Base-by-base conservation (phyloP, 1,140 invertebrate species). In the Theocolax elegans region DNA sequence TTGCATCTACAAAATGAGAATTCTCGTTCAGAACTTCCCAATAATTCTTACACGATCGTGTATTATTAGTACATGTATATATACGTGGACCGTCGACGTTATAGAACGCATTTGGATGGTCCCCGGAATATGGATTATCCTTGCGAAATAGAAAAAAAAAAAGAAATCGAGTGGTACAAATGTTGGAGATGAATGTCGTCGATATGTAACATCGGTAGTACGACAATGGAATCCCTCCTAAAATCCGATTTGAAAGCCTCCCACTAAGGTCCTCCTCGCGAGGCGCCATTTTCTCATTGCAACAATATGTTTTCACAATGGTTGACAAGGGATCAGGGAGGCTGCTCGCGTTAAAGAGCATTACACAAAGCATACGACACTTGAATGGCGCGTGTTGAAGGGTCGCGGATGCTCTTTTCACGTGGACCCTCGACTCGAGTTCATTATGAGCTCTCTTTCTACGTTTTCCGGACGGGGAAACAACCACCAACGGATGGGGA, bases 301-400 rank as follows among this genome's bases (percentile, higher is more conserved):
- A 8, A 60, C 66, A 59, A 68, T 68, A 27, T 60, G 15, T 62
- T 49, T 59, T 59, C 44, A 42, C 29, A 13, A 21, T 25, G 25
- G 54, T 10, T 19, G 27, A 66, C 64, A 35, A 54, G 64, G 64
- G 64, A 46, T 66, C 44, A 23, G 25, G 35, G 19, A 40, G 54
- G 31, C 46, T 46, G 58, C 29, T 29, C 53, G 80, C 75, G 82
- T 83, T 85, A 85, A 82, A 81, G 81, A 79, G 79, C 68, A 81
- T 83, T 81, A 83, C 82, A 84, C 56, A 69, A 54, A 79, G 78
- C 78, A 72, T 67, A 71, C 78, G 81, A 84, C 82, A 84, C 82
- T 85, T 85, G 81, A 85, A 84, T 84, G 67, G 38, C 40, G 76
- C 80, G 53, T 74, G 80, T 81, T 78, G 82, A 80, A 74, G 76